A percentile compares a stretch with the other conserved stretches of the same genome.
These are phyloP conservation scores for Carposina sasakii DNA, from an alignment of 1,140 invertebrate genomes.

Conservation along the genomic window DNA sequence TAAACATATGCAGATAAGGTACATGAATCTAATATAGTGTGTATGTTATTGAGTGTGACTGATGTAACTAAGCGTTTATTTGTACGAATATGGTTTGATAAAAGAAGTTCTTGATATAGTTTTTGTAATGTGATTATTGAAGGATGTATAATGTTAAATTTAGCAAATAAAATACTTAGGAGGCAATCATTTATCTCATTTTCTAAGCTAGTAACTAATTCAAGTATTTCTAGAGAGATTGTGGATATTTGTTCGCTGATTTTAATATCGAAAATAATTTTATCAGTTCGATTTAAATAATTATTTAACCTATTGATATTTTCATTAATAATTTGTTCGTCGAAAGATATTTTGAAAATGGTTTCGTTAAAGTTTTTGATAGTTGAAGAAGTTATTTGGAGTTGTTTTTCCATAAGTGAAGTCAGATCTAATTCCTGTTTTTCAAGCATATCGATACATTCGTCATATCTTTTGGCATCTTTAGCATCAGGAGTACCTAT, in stretches of 20 bases:
- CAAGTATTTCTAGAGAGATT: conserved; percentile 20
- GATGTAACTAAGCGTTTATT: conserved; percentile 18
- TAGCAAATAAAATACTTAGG: conserved; percentile 31
- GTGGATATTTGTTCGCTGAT: conserved; percentile 22
- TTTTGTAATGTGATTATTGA: conserved; percentile 30
- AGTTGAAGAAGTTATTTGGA: conserved; percentile 23
- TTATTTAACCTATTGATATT: conserved; percentile 18
- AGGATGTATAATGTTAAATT: conserved; percentile 34
- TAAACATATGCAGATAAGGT: conserved; percentile 24
- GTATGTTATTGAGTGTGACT: conserved; percentile 19
- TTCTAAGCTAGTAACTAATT: conserved; percentile 22
- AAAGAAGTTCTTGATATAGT: conserved; percentile 28
- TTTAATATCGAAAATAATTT: conserved; percentile 24
- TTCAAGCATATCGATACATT: conserved; percentile 27
- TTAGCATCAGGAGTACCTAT: conserved; percentile 25
- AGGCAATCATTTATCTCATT: conserved; percentile 32
- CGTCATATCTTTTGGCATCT: conserved; percentile 24
- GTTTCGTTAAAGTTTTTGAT: conserved; percentile 27
- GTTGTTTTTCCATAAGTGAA: conserved; percentile 22
- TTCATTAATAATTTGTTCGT: conserved; percentile 29
- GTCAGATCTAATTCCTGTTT: conserved; percentile 26
- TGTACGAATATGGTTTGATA: conserved; percentile 22
- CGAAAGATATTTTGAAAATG: conserved; percentile 24
- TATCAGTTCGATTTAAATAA: conserved; percentile 19
- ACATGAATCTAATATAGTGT: conserved; percentile 27